phyloP scores from a whole-genome alignment of 2,113 vertebrate species.

The Boulengeromyrus knoepffleri region DNA sequence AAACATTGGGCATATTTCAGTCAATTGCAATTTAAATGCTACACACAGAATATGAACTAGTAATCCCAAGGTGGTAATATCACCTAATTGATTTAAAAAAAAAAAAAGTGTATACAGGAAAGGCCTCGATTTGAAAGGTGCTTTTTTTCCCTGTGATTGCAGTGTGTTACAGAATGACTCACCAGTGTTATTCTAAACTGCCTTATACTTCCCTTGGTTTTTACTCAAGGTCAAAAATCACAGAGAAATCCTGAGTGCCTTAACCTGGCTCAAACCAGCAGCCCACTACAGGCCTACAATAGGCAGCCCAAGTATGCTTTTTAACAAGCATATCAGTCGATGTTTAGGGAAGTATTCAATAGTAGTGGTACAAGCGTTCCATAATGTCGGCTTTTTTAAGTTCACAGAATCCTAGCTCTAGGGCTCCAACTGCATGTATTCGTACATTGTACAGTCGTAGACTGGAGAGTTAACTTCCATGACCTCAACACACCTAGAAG shows the following conservation, averaged over 20 bases:
- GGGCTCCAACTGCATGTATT: constrained; percentile 7
- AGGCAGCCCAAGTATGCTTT: constrained; percentile 19
- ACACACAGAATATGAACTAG: background rate
- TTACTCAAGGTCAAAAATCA: constrained; percentile 17
- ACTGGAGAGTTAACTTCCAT: constrained; percentile 1
- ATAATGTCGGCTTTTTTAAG: constrained; percentile 35
- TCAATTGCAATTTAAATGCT: constrained; percentile 16
- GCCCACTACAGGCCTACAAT: constrained; percentile 16
- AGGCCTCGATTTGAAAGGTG: background rate
- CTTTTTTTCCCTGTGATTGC: constrained; percentile 5
- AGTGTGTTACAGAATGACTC: constrained; percentile 13
- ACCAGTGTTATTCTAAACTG: constrained; percentile 14
- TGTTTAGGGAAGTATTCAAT: background rate
- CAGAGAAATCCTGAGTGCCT: constrained; percentile 23
- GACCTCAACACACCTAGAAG: constrained; percentile 1
- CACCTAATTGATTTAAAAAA: background rate
- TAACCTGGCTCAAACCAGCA: constrained; percentile 26
- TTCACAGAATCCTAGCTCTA: constrained; percentile 38
- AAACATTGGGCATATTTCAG: background rate
- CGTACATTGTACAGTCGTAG: constrained; percentile 12
- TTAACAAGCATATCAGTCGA: constrained; percentile 12
- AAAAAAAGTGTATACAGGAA: background rate
- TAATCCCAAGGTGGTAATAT: background rate
- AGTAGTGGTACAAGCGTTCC: background rate
- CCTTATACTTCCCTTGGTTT: constrained; percentile 20